A percentile compares a stretch with the other conserved stretches of the same genome.
These are phyloP conservation scores for Vulpes lagopus DNA, from an alignment of 2,113 vertebrate species.

Conservation along the genomic window DNA sequence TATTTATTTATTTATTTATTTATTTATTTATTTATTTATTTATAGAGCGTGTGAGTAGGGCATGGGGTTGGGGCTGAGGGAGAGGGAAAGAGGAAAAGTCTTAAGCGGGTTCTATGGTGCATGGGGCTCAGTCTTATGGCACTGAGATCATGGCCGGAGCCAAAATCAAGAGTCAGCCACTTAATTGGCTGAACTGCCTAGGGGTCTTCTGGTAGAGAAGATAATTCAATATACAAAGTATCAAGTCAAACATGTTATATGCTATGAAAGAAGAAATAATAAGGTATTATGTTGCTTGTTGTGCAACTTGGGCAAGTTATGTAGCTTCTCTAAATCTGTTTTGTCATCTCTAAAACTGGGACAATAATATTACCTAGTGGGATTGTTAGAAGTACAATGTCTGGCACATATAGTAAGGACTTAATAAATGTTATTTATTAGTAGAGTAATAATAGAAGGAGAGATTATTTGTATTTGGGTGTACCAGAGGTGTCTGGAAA, in stretches of 20 bases:
- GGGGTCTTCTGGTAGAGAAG: background rate
- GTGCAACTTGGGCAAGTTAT: background rate
- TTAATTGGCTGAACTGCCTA: background rate
- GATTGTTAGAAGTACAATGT: background rate
- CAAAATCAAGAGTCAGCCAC: background rate
- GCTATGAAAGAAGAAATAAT: background rate
- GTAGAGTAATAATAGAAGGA: background rate
- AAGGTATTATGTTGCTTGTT: background rate
- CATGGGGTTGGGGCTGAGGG: background rate
- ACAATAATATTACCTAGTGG: background rate
- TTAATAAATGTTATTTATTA: background rate
- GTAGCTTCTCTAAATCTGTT: background rate
- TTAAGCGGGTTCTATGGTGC: background rate
- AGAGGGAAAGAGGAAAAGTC: background rate
- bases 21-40: background rate
- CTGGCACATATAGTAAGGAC: background rate
- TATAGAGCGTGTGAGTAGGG: background rate
- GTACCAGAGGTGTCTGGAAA: background rate
- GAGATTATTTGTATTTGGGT: background rate
- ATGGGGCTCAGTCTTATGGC: background rate
- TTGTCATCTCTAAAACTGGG: background rate
- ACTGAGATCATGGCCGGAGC: background rate
- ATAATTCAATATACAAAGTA: background rate
- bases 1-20: background rate
- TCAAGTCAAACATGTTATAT: background rate